Evolutionary conservation across 2,888 invertebrate genomes (phyloP), one percentile per base, ranked within the genome.

Genomic region (Noctuana brunneofusca): DNA sequence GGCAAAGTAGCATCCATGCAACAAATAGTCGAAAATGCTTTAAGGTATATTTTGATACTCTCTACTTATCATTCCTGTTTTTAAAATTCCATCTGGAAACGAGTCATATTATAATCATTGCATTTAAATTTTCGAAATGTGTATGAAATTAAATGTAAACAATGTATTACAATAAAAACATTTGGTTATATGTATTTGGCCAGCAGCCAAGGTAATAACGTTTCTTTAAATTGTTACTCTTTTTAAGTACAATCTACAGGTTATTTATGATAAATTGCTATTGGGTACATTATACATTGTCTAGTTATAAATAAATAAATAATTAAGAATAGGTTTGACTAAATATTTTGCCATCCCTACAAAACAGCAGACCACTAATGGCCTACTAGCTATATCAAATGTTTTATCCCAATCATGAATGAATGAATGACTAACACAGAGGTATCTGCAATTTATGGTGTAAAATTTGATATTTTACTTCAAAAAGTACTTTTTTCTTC

Each of bases 1-100:
- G 80, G 76, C 72, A 89, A 89, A 85, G 82, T 90, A 78, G 82
- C 87, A 76, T 90, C 90, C 67, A 93, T 94, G 87, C 93, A 93
- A 71, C 92, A 93, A 79, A 92, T 94, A 79, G 93, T 94, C 70
- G 94, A 94, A 79, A 93, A 93, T 79, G 92, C 93, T 75, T 91
- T 94, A 76, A 93, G 94, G 94, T 94, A 89, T n/a, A n/a, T n/a
- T 43, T 46, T 52, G 30, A 49, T 62, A 43, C 27, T 32, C 24
- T 30, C 55, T 22, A 14, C 38, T 27, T 11, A 50, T 30, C 14
- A 27, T 27, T 48, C 43, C 11, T 18, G 8, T 54, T 41, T 12
- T 5, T 30, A 24, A 2, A 24, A 18, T 18, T 30, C 35, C 18
- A 22, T 27, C 22, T 48, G 20, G 20, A 49, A 49, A 49, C 4